These are phyloP conservation scores for Peromyscus nudipes DNA, from an alignment of 2,797 vertebrate genomes.

Conservation along the genomic window DNA sequence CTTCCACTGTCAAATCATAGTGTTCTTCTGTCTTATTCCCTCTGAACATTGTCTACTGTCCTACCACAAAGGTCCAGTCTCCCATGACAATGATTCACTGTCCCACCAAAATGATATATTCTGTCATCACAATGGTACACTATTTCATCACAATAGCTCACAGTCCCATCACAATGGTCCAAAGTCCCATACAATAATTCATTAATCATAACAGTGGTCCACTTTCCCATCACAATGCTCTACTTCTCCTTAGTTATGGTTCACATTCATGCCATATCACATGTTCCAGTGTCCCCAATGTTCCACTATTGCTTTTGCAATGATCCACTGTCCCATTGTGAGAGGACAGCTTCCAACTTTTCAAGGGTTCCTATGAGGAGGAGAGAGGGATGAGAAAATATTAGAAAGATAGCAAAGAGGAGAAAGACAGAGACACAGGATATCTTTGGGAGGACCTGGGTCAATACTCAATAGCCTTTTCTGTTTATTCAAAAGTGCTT, in stretches of 20 bases:
- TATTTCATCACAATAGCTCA: neutral
- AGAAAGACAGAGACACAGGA: too few relatives aligned
- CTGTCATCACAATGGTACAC: neutral
- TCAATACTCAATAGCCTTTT: too few relatives aligned
- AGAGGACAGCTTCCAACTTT: too few relatives aligned
- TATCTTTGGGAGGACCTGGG: too few relatives aligned
- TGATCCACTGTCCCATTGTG: neutral
- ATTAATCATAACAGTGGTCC: neutral
- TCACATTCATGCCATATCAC: too few relatives aligned
- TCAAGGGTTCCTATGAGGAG: too few relatives aligned
- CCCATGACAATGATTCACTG: neutral
- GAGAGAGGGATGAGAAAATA: too few relatives aligned
- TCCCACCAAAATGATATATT: neutral
- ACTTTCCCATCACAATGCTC: neutral
- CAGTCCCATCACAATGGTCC: neutral
- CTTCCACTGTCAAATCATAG: neutral
- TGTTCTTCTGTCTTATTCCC: neutral
- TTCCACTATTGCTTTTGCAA: neutral
- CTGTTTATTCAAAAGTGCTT: too few relatives aligned
- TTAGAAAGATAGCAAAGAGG: too few relatives aligned
- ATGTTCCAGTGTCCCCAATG: neutral
- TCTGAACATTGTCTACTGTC: neutral
- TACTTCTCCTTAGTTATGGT: neutral
- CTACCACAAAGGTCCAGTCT: neutral
- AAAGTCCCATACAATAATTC: neutral